A percentile compares a stretch with the other conserved stretches of the same genome.
phyloP scores from a whole-genome alignment of 2,113 vertebrate genomes.

The Dolichallabes microphthalmus region DNA sequence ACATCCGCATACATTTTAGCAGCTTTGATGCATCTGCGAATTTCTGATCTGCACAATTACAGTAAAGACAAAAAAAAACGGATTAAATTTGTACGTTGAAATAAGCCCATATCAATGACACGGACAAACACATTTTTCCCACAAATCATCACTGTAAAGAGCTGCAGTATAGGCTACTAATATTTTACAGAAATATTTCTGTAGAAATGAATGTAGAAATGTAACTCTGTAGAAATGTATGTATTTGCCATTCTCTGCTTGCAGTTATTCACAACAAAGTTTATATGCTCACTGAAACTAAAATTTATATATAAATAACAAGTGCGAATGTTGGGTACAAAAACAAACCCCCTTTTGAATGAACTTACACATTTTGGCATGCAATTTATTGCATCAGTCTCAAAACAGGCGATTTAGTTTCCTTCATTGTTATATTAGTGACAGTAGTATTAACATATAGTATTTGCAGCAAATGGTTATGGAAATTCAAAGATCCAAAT shows the following conservation, averaged over 20 bases:
- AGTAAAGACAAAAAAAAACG: background rate
- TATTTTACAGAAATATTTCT: slow-evolving; percentile 6
- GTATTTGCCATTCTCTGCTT: background rate
- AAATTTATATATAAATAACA: too few species aligned
- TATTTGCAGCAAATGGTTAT: background rate
- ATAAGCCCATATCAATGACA: background rate
- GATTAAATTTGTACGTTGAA: background rate
- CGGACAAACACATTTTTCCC: slow-evolving; percentile 4
- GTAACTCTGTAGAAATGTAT: background rate
- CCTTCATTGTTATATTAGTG: background rate
- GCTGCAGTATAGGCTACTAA: background rate
- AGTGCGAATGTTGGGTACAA: too few species aligned
- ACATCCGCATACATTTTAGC: background rate
- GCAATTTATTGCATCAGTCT: background rate
- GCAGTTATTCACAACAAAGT: background rate
- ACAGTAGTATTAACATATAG: background rate
- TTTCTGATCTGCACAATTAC: background rate
- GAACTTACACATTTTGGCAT: background rate
- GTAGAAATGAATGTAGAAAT: background rate
- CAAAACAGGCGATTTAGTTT: background rate
- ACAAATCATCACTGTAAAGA: background rate
- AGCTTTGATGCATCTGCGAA: background rate
- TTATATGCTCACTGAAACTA: background rate
- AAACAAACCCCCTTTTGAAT: background rate
- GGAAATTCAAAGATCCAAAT: background rate